These are phyloP conservation scores for Heterodera schachtii DNA, from an alignment of 1,140 invertebrate genomes.

Conservation along the genomic window DNA sequence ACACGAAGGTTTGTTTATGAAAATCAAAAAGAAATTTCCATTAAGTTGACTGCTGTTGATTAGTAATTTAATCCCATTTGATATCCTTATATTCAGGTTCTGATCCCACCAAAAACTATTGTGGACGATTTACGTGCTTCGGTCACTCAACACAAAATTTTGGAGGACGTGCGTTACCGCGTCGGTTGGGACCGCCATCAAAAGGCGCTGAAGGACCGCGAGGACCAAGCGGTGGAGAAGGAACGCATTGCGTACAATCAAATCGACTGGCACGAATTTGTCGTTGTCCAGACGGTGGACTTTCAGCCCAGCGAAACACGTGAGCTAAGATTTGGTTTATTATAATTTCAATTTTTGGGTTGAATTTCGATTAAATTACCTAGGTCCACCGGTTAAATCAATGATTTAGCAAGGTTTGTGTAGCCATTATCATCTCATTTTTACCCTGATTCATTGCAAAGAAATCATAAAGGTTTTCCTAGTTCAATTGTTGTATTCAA, in stretches of 20 bases:
- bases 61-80: too few relatives aligned
- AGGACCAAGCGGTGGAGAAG: conserved; percentile 89
- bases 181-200: conserved; percentile 95
- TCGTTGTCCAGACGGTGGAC: conserved; percentile 98
- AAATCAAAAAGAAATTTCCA: background rate
- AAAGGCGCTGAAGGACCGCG: conserved; percentile 73
- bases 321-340: too few relatives aligned
- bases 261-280: conserved; percentile 99
- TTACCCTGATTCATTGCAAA: too few relatives aligned
- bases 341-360: conserved; percentile 1
- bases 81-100: conserved; percentile 69
- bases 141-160: conserved; percentile 69
- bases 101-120: conserved; percentile 54
- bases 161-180: conserved; percentile 89
- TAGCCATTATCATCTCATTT: too few relatives aligned
- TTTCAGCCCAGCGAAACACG: conserved; percentile 94
- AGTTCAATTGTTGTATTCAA: too few relatives aligned
- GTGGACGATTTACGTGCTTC: conserved; percentile 48
- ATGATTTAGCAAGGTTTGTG: background rate
- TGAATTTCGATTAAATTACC: background rate
- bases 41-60: background rate
- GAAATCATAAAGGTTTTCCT: too few relatives aligned
- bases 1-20: conserved; percentile 78
- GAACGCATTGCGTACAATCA: conserved; percentile 94
- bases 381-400: conserved; percentile 1